Percentiles rank a stretch among this genome's conserved stretches.
Evolutionary conservation across 1,140 invertebrate genomes (phyloP).

Genomic region (Hydropsyche tenuis): DNA sequence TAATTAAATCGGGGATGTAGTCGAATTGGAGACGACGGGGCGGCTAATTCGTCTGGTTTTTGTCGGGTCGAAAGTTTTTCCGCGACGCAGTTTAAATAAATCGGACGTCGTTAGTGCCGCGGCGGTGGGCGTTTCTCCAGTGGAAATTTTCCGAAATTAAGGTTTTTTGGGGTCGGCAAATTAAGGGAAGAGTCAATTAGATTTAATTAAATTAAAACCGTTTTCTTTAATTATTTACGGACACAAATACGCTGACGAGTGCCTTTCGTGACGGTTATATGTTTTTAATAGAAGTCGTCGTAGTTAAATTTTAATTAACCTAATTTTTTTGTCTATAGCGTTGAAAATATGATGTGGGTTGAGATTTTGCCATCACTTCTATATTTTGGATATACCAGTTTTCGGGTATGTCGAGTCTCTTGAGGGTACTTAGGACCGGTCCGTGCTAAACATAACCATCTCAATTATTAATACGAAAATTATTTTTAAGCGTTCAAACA

Average conservation of each 20-base stretch:
- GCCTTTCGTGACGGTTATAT: too few relatives aligned
- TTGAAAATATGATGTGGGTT: too few relatives aligned
- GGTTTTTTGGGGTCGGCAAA: background rate
- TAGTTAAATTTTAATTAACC: too few relatives aligned
- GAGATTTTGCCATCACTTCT: background rate
- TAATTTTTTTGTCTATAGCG: too few relatives aligned
- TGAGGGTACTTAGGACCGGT: constrained; percentile 4
- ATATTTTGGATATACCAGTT: background rate
- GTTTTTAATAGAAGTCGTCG: too few relatives aligned
- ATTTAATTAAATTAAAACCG: constrained; percentile 24
- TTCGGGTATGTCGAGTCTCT: background rate
- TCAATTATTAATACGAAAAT: constrained; percentile 14
- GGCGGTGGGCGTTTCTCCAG: background rate
- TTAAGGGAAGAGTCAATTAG: background rate
- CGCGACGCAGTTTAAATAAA: constrained; percentile 6
- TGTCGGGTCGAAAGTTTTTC: background rate
- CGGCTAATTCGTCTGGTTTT: background rate
- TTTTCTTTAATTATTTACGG: constrained; percentile 1
- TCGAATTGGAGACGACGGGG: background rate
- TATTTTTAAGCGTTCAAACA: constrained; percentile 1
- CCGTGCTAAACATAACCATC: background rate
- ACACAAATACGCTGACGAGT: background rate
- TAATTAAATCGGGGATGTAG: constrained; percentile 10
- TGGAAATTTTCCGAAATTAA: constrained; percentile 5
- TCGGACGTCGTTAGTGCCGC: background rate